These are phyloP conservation scores for Stegastes partitus DNA, from an alignment of 2,113 vertebrate species.

Conservation along the genomic window DNA sequence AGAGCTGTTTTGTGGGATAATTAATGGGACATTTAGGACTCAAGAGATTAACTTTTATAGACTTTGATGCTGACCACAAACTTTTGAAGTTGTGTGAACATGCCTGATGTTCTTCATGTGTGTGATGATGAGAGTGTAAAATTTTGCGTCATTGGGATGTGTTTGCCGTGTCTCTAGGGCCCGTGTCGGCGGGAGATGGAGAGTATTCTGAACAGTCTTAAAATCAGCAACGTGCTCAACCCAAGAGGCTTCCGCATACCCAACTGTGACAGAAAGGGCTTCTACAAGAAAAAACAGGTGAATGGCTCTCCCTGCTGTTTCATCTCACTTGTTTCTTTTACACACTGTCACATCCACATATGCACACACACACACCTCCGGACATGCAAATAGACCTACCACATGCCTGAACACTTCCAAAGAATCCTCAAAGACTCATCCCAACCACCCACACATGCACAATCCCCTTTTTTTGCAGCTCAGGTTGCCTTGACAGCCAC, in stretches of 20 bases:
- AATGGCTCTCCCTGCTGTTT: constrained; percentile 67
- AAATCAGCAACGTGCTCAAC: constrained; percentile 92
- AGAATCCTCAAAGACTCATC: constrained; percentile 71
- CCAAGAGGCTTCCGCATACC: constrained; percentile 93
- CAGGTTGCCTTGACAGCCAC: constrained; percentile 78
- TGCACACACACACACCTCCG: constrained; percentile 55
- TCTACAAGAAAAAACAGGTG: constrained; percentile 99
- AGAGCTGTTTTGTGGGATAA: neutral
- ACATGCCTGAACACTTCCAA: constrained; percentile 76
- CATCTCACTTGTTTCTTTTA: constrained; percentile 6
- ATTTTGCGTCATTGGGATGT: constrained; percentile 9
- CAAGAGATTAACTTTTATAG: neutral
- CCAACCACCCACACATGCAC: constrained; percentile 65
- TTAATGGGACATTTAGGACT: neutral
- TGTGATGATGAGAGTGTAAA: constrained; percentile 24
- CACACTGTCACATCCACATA: constrained; percentile 42
- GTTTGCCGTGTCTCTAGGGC: constrained; percentile 83
- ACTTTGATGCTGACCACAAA: constrained; percentile 14
- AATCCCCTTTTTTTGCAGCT: constrained; percentile 51
- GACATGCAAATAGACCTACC: constrained; percentile 68
- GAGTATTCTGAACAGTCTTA: constrained; percentile 91
- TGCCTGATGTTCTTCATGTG: constrained; percentile 15
- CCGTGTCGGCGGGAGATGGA: constrained; percentile 97
- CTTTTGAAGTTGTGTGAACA: neutral
- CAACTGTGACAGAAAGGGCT: constrained; percentile 98